Base-by-base conservation (phyloP, 1,140 invertebrate genomes). In the Drosophila orosa region DNA sequence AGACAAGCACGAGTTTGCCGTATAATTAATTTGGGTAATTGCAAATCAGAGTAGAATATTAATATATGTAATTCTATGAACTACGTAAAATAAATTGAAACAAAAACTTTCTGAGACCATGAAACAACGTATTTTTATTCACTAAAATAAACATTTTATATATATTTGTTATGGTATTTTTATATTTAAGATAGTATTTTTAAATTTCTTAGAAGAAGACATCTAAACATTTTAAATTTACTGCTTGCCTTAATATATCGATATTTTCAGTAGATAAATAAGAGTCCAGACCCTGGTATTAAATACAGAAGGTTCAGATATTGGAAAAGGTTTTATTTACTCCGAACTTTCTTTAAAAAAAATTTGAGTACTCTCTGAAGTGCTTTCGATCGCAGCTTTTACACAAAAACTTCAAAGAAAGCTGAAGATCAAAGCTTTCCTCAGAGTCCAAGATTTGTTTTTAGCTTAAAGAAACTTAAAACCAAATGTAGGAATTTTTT, bases 341-440 rank as follows among this genome's bases (percentile, higher is more conserved):
- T n/a, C 1, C 1, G 6, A 22, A 48, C 35, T 59, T 13, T 56
- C 29, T 25, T 27, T 10, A 10, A 2, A 19, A 19, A 25, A 56
- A 25, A 54, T 67, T 81, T 54, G 24, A 73, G 67, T 57, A 63
- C 40, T 12, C 19, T 29, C 42, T 9, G 12, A 25, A 44, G 24
- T 10, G 19, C 27, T 33, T 39, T 50, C 12, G 22, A n/a, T 40
- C 3, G 6, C 12, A 33, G 60, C 45, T 45, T 72, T 13, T 3
- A 19, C 0, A 0, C 45, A 15, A 6, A 40, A 29, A 59, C 54
- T 68, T 57, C 12, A 10, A 22, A 69, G 29, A 47, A 58, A 66
- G 15, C 12, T 17, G 8, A 31, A 3, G 39, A 56, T 48, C 22
- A 35, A 45, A 42, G 40, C 47, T 60, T 10, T 15, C 7, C 8